Conservation (phyloP, 2,113 vertebrate genomes). For the Ptilonorhynchus violaceus region DNA sequence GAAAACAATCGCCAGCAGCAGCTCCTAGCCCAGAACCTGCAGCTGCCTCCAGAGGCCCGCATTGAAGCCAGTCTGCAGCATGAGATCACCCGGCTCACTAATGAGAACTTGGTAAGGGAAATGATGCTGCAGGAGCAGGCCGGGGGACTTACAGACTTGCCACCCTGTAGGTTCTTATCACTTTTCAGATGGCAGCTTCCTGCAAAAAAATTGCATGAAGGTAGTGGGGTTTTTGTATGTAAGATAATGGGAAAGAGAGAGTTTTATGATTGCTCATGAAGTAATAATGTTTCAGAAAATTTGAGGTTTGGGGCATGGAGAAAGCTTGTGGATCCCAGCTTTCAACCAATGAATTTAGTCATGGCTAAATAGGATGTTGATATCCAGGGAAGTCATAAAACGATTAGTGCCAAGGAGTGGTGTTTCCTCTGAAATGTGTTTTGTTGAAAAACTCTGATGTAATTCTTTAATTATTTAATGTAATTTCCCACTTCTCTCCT, state of each 20-base stretch:
- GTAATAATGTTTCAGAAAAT: background rate
- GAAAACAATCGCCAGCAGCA: slow-evolving; percentile 98
- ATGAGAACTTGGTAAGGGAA: slow-evolving; percentile 91
- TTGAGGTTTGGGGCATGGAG: background rate
- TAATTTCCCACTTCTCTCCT: background rate
- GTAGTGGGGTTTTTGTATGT: background rate
- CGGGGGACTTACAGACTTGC: rapidly evolving
- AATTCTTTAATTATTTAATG: background rate
- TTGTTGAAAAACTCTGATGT: background rate
- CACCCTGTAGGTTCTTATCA: rapidly evolving
- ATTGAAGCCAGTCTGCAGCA: slow-evolving; percentile 98
- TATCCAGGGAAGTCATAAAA: background rate
- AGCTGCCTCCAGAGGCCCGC: slow-evolving; percentile 94
- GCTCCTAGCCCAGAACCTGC: slow-evolving; percentile 94
- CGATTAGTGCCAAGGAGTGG: background rate
- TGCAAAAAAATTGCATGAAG: background rate
- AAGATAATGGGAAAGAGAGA: background rate
- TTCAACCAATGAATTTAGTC: background rate
- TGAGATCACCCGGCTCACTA: slow-evolving; percentile 96
- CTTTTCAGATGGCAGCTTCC: background rate
- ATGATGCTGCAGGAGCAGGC: background rate
- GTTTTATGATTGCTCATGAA: background rate
- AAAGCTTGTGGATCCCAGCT: background rate
- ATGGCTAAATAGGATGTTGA: background rate
- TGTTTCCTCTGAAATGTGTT: background rate